Conservation (phyloP, 2,113 vertebrate species). For the Ahaetulla prasina region DNA sequence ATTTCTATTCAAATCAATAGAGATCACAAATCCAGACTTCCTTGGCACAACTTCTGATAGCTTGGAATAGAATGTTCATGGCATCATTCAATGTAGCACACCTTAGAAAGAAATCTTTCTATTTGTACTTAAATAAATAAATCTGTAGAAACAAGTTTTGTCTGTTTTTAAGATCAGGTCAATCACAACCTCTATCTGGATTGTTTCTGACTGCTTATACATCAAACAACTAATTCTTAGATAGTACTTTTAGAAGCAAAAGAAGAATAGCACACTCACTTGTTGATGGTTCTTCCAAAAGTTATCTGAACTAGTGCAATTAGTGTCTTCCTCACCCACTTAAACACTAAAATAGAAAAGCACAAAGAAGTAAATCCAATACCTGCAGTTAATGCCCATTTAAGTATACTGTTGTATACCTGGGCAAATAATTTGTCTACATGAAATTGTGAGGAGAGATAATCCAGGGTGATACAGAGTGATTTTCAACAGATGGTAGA, state of each 20-base stretch:
- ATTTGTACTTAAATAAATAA: neutral
- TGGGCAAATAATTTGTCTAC: neutral
- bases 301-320: slow-evolving; percentile 99
- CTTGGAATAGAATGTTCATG: neutral
- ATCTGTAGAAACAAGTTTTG: neutral
- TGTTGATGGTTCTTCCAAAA: slow-evolving; percentile 99
- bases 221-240: neutral
- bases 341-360: slow-evolving; percentile 86
- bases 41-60: neutral
- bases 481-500: neutral
- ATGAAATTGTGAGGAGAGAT: neutral
- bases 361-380: slow-evolving; percentile 28
- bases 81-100: neutral
- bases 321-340: slow-evolving; percentile 98
- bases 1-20: neutral
- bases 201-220: neutral
- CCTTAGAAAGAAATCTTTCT: neutral
- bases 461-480: neutral
- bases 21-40: neutral
- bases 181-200: too few species aligned
- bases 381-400: neutral
- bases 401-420: neutral
- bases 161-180: neutral
- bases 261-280: slow-evolving; percentile 77
- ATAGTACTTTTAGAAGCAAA: neutral